A percentile compares a stretch with the other conserved stretches of the same genome.
These are phyloP conservation scores for Drosophila asahinai DNA, from an alignment of 1,140 invertebrate species.

Conservation along the genomic window DNA sequence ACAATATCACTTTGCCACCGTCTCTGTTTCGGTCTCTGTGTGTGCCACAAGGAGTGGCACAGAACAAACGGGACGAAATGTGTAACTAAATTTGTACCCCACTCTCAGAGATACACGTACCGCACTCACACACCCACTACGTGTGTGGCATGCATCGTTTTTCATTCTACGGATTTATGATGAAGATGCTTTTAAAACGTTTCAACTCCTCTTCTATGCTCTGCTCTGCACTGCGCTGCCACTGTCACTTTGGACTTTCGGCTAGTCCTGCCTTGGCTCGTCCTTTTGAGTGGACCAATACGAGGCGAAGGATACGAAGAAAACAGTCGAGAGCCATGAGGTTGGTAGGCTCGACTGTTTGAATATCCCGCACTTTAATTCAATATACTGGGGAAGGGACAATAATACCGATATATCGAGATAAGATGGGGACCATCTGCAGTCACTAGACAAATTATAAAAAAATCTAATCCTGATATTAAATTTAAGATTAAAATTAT, in stretches of 20 bases:
- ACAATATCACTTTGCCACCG: slow-evolving; percentile 76
- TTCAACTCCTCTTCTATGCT: slow-evolving; percentile 45
- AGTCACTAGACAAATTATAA: no score
- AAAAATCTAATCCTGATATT: no score
- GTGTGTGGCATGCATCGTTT: slow-evolving; percentile 56
- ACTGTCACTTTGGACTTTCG: slow-evolving; percentile 68
- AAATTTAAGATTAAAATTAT: no score
- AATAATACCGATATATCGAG: not conserved
- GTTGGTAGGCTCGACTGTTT: not conserved
- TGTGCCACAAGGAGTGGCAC: slow-evolving; percentile 38
- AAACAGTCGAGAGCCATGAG: not conserved
- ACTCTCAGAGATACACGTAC: slow-evolving; percentile 15
- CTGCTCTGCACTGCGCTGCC: slow-evolving; percentile 48
- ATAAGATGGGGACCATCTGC: no score
- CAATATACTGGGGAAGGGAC: no score
- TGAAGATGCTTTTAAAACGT: slow-evolving; percentile 80
- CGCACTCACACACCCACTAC: slow-evolving; percentile 11
- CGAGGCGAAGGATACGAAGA: slow-evolving; percentile 13
- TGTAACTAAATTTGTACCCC: slow-evolving; percentile 72
- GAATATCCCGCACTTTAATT: not conserved
- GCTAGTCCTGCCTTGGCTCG: slow-evolving; percentile 30
- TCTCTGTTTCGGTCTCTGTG: not conserved
- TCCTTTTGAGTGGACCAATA: slow-evolving; percentile 22
- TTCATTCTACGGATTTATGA: slow-evolving; percentile 74
- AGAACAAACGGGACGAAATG: slow-evolving; percentile 51